Evolutionary conservation across 2,888 invertebrate species (phyloP).

Genomic region (Leptinotarsa peninsularis): DNA sequence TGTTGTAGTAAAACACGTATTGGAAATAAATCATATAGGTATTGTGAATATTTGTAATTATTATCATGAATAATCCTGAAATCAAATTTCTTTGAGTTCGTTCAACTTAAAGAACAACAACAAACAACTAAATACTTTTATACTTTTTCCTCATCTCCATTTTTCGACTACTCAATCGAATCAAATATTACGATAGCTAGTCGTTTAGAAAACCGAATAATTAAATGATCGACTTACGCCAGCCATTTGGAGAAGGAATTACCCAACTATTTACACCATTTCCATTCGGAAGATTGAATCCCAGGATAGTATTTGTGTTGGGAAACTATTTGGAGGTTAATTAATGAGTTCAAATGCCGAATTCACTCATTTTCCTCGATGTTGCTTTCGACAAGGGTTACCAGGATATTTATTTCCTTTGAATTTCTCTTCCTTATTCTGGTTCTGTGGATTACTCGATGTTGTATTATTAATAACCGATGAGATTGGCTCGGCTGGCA

Average conservation of each 20-base stretch:
- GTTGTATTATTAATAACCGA: conserved; percentile 2
- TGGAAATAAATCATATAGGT: no score
- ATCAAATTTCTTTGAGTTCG: no score
- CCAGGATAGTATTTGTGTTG: not conserved
- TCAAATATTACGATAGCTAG: not conserved
- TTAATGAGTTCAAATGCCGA: conserved; percentile 5
- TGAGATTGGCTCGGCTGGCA: not conserved
- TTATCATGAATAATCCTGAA: no score
- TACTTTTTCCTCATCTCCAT: no score
- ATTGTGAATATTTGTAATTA: no score
- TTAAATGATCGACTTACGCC: not conserved
- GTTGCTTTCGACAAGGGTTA: conserved; percentile 14
- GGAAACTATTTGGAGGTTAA: conserved; percentile 1
- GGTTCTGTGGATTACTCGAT: conserved; percentile 5
- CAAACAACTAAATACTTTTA: no score
- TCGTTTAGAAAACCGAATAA: not conserved
- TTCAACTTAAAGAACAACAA: no score
- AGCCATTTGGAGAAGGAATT: conserved; percentile 3
- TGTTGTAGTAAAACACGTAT: no score
- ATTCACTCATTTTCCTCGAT: conserved; percentile 5
- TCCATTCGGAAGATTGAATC: conserved; percentile 16
- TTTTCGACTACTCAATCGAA: not conserved
- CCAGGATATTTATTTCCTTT: conserved; percentile 4
- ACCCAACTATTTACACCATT: conserved; percentile 3
- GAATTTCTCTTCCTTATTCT: conserved; percentile 8